Percentiles rank a stretch among this genome's conserved stretches.
phyloP scores from a whole-genome alignment of 2,797 vertebrate genomes.

The Sebastiscus albofasciatus region DNA sequence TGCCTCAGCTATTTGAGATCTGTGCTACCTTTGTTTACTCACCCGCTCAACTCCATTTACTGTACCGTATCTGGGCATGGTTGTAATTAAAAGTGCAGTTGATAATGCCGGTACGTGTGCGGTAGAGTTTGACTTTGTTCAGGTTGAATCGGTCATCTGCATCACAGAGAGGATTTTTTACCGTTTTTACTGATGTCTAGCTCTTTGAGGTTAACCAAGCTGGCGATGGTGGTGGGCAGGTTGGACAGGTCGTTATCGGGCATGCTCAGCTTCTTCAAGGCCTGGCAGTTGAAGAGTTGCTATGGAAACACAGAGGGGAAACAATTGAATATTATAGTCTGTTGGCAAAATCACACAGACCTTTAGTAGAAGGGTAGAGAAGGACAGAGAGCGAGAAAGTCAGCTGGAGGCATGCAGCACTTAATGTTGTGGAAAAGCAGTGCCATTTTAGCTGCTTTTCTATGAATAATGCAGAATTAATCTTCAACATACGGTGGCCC shows the following conservation, averaged over 20 bases:
- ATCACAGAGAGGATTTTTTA: constrained; percentile 58
- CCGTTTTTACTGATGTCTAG: constrained; percentile 99
- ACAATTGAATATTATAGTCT: constrained; percentile 26
- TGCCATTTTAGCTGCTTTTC: constrained; percentile 34
- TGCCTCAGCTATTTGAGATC: not conserved
- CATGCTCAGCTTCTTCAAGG: constrained; percentile 96
- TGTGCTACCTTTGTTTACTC: not conserved
- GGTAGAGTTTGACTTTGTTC: not conserved
- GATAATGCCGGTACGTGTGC: not conserved
- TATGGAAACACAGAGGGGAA: constrained; percentile 75
- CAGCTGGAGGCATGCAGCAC: constrained; percentile 29
- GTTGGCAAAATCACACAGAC: constrained; percentile 17
- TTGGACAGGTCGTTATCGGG: constrained; percentile 98
- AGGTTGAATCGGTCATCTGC: not conserved
- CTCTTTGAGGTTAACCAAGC: constrained; percentile 97
- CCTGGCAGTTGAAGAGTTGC: constrained; percentile 99
- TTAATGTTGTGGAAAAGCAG: constrained; percentile 54
- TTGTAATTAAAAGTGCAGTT: not conserved
- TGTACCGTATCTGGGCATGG: not conserved
- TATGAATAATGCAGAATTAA: constrained; percentile 62
- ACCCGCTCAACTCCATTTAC: not conserved
- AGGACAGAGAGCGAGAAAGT: not conserved
- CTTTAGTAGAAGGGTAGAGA: constrained; percentile 19
- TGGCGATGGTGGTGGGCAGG: constrained; percentile 95
- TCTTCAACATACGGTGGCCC: constrained; percentile 27